These are phyloP conservation scores for Diaphora mendica DNA, from an alignment of 2,888 invertebrate genomes.

Conservation along the genomic window DNA sequence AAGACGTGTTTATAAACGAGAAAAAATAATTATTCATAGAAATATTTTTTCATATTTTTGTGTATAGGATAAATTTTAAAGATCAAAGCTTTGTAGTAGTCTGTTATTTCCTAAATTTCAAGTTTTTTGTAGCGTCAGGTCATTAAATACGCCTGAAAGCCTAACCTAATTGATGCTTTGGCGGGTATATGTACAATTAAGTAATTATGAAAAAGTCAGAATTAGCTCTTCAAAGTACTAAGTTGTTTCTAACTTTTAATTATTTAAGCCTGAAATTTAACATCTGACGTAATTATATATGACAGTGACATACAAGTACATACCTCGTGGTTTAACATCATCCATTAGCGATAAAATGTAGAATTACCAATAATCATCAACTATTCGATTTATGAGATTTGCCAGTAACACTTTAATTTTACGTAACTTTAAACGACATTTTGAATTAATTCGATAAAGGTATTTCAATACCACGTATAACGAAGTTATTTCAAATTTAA, in stretches of 20 bases:
- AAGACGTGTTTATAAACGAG: no score
- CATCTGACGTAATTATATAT: not conserved
- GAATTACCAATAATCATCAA: slow-evolving; percentile 6
- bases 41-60: not conserved
- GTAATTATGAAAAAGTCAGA: no score
- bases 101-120: not conserved
- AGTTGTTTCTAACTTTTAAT: no score
- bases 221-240: no score
- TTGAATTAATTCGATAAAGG: slow-evolving; percentile 5
- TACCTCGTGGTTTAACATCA: not conserved
- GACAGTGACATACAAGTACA: not conserved
- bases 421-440: not conserved
- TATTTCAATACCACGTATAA: not conserved
- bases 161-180: not conserved
- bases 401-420: slow-evolving; percentile 10
- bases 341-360: slow-evolving; percentile 7
- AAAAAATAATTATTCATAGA: not conserved
- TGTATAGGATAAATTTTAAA: no score
- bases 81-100: no score
- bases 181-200: not conserved
- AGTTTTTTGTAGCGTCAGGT: not conserved
- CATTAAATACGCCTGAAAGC: not conserved
- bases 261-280: no score
- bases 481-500: not conserved
- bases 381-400: not conserved